Evolutionary conservation across 2,888 invertebrate species (phyloP), one percentile per base, ranked within the genome.

Genomic region (Drosophila formosana): DNA sequence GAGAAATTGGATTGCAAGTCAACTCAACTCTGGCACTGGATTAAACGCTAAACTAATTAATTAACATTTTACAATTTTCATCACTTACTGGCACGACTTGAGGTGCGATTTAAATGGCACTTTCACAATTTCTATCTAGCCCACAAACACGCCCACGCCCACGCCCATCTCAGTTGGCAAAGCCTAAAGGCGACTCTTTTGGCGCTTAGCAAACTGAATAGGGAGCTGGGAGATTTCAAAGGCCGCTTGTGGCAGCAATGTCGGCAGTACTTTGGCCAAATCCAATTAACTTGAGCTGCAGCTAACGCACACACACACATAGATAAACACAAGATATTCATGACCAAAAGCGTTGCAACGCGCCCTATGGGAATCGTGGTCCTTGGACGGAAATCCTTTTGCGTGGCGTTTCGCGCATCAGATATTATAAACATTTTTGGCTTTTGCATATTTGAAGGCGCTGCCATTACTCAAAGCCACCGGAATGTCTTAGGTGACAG

Each of bases 201-300:
- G 47, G 45, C 13, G 18, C 34, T 30, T 18, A 13, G 3, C 28
- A 45, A 66, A 34, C 55, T 50, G 41, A 11, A 28, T 26, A 26
- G 13, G 41, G 13, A 56, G 56, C 46, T 56, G 68, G 49, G 60
- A 63, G 32, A 63, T 75, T 81, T 63, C 66, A 77, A 79, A 71
- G 72, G 75, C 63, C 67, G 69, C 72, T 69, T 57, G 72, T 70
- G 60, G 57, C 61, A 65, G 47, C 32, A 58, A 56, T 58, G 60
- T 62, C 53, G 66, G 72, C 68, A 83, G 67, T 67, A 80, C 74
- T 80, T 74, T 82, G 74, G 66, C 72, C 75, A 82, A 88, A 86
- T 88, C 86, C 84, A 88, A 85, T 85, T 85, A 85, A 88, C 88
- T 85, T 72, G 72, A 78, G 75, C 70, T 78, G 78, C 82, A 80